Evolutionary conservation across 2,888 invertebrate species (phyloP).

Genomic region (Epinotia nisella): DNA sequence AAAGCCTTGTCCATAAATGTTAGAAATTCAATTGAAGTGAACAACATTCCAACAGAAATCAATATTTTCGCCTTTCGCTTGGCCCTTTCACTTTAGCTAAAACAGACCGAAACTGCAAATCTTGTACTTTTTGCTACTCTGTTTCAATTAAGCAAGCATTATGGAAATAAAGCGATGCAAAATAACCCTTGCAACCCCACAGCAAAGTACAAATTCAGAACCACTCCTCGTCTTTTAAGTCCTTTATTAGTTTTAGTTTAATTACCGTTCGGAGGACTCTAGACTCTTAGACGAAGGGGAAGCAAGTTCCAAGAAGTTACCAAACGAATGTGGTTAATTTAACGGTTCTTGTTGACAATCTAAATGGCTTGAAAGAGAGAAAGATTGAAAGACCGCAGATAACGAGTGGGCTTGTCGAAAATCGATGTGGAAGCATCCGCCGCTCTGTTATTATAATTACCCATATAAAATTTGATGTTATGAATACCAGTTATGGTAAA

Average conservation of each 20-base stretch:
- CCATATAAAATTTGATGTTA: conserved; percentile 47
- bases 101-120: conserved; percentile 47
- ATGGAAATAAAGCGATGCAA: conserved; percentile 46
- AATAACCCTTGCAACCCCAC: conserved; percentile 10
- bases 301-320: conserved; percentile 70
- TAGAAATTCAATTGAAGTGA: conserved; percentile 8
- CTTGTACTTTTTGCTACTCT: conserved; percentile 48
- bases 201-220: conserved; percentile 22
- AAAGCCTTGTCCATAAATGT: conserved; percentile 10
- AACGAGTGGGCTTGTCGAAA: not conserved
- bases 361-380: conserved; percentile 60
- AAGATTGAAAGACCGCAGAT: conserved; percentile 44
- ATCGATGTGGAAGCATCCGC: conserved; percentile 8
- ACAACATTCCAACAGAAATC: conserved; percentile 22
- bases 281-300: conserved; percentile 54
- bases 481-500: conserved; percentile 57
- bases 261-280: conserved; percentile 61
- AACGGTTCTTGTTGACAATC: conserved; percentile 67
- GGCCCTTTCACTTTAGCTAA: conserved; percentile 48
- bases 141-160: conserved; percentile 52
- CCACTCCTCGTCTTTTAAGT: conserved; percentile 15
- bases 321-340: conserved; percentile 74
- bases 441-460: conserved; percentile 37
- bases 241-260: conserved; percentile 45
- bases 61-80: conserved; percentile 36